Percentiles rank a stretch among this genome's conserved stretches.
Evolutionary conservation across 2,113 vertebrate species (phyloP).

Genomic region (Orthonyx spaldingii): DNA sequence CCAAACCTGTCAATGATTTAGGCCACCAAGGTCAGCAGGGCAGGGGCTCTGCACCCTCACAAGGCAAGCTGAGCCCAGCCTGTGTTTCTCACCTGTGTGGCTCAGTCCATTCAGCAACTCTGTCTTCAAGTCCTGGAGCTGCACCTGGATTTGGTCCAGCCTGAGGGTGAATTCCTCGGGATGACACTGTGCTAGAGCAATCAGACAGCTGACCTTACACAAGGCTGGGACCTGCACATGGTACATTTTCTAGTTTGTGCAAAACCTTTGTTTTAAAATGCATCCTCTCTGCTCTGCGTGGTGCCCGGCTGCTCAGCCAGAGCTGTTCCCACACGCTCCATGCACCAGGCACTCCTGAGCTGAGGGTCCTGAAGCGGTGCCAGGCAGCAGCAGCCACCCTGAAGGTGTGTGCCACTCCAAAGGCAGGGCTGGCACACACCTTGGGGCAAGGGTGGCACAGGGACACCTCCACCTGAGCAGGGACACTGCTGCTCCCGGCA

Average conservation of each 20-base stretch:
- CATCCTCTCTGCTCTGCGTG: accelerated
- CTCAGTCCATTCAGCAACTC: not conserved
- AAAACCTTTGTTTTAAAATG: not conserved
- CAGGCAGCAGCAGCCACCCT: not conserved
- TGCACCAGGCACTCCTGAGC: not conserved
- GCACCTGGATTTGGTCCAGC: conserved; percentile 47
- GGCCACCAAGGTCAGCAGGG: not conserved
- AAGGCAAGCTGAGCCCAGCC: not conserved
- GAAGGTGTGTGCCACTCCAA: not conserved
- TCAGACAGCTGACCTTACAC: not conserved
- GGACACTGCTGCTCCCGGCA: not conserved
- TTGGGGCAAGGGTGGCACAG: not conserved
- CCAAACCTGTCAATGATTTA: not conserved
- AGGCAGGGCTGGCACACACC: not conserved
- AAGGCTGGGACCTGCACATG: not conserved
- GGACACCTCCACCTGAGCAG: not conserved
- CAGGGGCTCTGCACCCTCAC: not conserved
- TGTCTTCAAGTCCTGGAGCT: conserved; percentile 53
- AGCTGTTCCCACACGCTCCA: not conserved
- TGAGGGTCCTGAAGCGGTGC: not conserved
- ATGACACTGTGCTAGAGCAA: conserved; percentile 25
- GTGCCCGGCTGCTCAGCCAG: not conserved
- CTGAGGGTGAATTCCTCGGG: not conserved
- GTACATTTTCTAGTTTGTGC: not conserved
- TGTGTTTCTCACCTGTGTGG: not conserved